Conservation (phyloP, 2,113 vertebrate genomes). For the Cyrtonyx montezumae region DNA sequence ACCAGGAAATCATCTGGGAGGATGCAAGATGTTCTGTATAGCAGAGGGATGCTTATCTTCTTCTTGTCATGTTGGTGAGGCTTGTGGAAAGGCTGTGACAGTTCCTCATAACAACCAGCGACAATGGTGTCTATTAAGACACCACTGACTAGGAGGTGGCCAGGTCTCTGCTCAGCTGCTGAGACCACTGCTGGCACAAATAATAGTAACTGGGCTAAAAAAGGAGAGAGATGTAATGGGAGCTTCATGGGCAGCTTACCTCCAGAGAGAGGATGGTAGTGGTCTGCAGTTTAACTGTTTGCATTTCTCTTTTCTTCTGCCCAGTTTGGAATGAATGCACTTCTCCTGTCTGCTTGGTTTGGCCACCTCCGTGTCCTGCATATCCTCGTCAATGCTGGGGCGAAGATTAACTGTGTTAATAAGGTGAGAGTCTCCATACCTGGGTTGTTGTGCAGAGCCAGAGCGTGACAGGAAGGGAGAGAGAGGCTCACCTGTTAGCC, state of each 20-base stretch:
- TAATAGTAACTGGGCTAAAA: not conserved
- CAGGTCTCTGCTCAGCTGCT: not conserved
- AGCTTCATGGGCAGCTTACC: not conserved
- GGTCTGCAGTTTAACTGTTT: not conserved
- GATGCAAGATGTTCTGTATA: not conserved
- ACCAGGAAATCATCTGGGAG: not conserved
- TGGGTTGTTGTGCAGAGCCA: not conserved
- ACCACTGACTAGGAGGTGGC: not conserved
- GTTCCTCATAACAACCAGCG: not conserved
- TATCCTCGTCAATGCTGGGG: constrained; percentile 87
- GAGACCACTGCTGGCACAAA: not conserved
- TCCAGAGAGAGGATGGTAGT: not conserved
- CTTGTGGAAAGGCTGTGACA: not conserved
- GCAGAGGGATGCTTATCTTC: not conserved
- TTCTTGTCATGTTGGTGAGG: not conserved
- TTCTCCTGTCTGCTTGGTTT: constrained; percentile 92
- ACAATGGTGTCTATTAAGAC: no score
- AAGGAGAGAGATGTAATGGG: not conserved
- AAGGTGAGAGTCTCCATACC: constrained; percentile 71
- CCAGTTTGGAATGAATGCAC: constrained; percentile 92
- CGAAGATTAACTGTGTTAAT: constrained; percentile 85
- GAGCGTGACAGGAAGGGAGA: not conserved
- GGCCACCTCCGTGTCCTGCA: constrained; percentile 87
- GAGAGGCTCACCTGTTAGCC: not conserved
- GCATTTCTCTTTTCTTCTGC: not conserved